These are phyloP conservation scores for Aphelocoma californica DNA, from an alignment of 2,797 vertebrate species.

Conservation along the genomic window DNA sequence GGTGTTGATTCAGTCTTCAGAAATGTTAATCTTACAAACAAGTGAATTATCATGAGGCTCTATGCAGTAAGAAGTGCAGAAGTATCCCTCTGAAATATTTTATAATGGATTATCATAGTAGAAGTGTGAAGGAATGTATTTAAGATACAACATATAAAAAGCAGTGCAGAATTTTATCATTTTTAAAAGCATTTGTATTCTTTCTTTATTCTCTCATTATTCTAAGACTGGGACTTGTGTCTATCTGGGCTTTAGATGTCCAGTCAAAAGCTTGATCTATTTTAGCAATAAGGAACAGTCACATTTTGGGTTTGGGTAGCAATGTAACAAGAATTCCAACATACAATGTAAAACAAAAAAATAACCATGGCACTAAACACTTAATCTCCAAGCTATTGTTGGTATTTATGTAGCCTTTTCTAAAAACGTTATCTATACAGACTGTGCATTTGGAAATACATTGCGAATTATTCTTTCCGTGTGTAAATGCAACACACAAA, in stretches of 20 bases:
- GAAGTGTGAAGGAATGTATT: neutral
- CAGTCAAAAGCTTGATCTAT: neutral
- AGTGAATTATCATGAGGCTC: neutral
- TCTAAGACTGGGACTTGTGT: neutral
- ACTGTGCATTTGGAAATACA: accelerated
- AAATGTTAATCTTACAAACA: neutral
- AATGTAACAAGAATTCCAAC: neutral
- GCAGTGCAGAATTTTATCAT: neutral
- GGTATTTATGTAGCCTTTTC: neutral
- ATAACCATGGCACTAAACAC: neutral
- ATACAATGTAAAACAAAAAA: neutral
- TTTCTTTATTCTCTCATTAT: neutral
- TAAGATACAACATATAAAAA: neutral
- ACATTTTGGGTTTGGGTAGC: neutral
- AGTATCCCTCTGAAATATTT: neutral
- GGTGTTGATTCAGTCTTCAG: neutral
- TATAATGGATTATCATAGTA: neutral
- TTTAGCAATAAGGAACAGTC: neutral
- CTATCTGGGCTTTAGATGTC: neutral
- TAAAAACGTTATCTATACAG: neutral
- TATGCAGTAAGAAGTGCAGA: neutral
- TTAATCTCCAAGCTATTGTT: neutral
- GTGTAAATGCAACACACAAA: neutral
- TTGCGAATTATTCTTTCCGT: neutral
- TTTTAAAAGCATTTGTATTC: neutral